These are phyloP conservation scores for Scatophagus argus DNA, from an alignment of 2,113 vertebrate genomes.

Conservation along the genomic window DNA sequence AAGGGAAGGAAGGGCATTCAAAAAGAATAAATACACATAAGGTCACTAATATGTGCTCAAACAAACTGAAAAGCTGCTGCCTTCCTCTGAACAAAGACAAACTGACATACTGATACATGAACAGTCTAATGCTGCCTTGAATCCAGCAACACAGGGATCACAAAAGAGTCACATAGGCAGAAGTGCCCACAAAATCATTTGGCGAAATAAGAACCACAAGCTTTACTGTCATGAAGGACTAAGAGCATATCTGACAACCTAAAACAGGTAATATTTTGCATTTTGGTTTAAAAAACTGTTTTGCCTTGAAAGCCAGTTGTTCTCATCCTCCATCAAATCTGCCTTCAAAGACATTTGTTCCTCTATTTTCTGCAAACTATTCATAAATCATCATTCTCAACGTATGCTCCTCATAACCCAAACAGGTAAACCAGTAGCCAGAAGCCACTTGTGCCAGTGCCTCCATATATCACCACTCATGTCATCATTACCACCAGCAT, in stretches of 20 bases:
- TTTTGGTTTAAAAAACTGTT: not conserved
- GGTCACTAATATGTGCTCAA: not conserved
- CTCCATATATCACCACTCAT: not conserved
- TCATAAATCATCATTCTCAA: not conserved
- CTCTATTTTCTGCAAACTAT: not conserved
- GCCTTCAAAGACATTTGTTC: not conserved
- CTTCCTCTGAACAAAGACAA: conserved; percentile 5
- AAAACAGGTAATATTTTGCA: not conserved
- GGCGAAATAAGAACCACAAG: not conserved
- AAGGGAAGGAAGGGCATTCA: too few species aligned
- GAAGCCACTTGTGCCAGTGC: not conserved
- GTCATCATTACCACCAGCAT: not conserved
- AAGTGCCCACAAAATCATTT: not conserved
- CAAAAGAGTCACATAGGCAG: not conserved
- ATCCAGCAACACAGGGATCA: not conserved
- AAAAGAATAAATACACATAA: too few species aligned
- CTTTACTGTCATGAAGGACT: not conserved
- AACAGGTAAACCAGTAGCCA: not conserved
- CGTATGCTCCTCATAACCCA: not conserved
- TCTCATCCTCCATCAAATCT: not conserved
- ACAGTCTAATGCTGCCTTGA: not conserved
- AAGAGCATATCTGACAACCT: not conserved
- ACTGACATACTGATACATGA: not conserved
- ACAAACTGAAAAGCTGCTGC: not conserved
- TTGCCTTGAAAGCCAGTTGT: not conserved